Conservation (phyloP, 2,113 vertebrate genomes). For the Clinocottus analis region DNA sequence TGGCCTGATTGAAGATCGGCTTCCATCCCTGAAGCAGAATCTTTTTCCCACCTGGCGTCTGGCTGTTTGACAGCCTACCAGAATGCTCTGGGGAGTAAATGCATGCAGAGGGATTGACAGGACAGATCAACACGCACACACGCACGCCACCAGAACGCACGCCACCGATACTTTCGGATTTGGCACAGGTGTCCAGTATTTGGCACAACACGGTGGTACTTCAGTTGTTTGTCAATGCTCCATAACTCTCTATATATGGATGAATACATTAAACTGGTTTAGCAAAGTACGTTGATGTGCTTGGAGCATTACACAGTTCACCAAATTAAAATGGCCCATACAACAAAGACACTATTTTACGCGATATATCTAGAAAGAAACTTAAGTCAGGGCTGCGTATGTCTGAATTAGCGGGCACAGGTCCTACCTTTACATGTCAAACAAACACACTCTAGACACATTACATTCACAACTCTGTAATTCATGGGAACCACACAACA, state of each 20-base stretch:
- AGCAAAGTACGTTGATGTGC: background rate
- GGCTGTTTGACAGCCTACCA: conserved; percentile 56
- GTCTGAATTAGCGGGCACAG: conserved; percentile 2
- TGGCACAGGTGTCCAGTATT: conserved; percentile 13
- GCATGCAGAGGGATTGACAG: conserved; percentile 62
- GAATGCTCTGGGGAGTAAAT: conserved; percentile 57
- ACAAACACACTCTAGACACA: conserved; percentile 45
- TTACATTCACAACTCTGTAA: conserved; percentile 53
- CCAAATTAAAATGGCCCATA: background rate
- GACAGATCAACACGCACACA: conserved; percentile 47
- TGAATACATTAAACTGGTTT: background rate
- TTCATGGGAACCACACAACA: conserved; percentile 46
- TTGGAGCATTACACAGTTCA: background rate
- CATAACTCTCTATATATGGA: background rate
- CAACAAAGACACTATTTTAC: background rate
- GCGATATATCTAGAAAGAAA: conserved; percentile 5
- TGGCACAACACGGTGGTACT: conserved; percentile 20
- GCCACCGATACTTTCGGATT: conserved; percentile 38
- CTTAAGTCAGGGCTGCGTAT: conserved; percentile 6
- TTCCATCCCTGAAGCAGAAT: conserved; percentile 68
- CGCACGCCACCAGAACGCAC: conserved; percentile 21
- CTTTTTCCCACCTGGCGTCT: conserved; percentile 71
- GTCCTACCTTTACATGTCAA: conserved; percentile 50
- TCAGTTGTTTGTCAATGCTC: background rate
- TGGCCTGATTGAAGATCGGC: conserved; percentile 75